These are phyloP conservation scores for Drosophila kurseongensis DNA, from an alignment of 1,140 invertebrate genomes.

Conservation along the genomic window DNA sequence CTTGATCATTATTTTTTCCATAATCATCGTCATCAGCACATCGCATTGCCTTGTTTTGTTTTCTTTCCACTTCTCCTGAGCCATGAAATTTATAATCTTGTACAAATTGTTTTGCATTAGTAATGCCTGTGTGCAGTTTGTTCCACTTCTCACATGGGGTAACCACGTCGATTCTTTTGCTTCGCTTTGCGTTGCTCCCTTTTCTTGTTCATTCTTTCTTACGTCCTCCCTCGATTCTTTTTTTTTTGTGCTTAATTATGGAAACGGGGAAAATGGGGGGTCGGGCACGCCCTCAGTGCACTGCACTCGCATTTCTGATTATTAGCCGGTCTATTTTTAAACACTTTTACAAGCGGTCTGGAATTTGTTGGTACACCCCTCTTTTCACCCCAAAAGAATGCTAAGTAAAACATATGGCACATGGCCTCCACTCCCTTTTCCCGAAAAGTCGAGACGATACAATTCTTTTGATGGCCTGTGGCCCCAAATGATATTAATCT, in stretches of 20 bases:
- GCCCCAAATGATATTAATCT: constrained; percentile 63
- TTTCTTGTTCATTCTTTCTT: constrained; percentile 16
- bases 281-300: constrained; percentile 51
- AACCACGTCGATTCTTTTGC: constrained; percentile 26
- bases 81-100: constrained; percentile 74
- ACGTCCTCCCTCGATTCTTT: constrained; percentile 2
- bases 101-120: constrained; percentile 73
- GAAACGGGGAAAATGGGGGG: neutral
- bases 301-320: constrained; percentile 60
- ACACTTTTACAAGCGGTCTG: constrained; percentile 68
- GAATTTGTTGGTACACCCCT: constrained; percentile 46
- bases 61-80: constrained; percentile 45
- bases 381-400: neutral
- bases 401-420: constrained; percentile 36
- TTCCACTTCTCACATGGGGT: constrained; percentile 54
- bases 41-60: constrained; percentile 31
- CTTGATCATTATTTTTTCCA: constrained; percentile 36
- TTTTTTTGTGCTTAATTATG: constrained; percentile 56
- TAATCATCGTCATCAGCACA: constrained; percentile 33
- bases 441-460: constrained; percentile 24
- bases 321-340: constrained; percentile 71
- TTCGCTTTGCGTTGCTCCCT: constrained; percentile 13
- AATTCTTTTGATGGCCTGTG: constrained; percentile 30
- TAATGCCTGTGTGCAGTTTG: constrained; percentile 66
- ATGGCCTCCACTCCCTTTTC: constrained; percentile 6